Percentiles rank a stretch among this genome's conserved stretches.
Evolutionary conservation across 2,797 vertebrate species (phyloP).

Genomic region (Clarias fuscus): DNA sequence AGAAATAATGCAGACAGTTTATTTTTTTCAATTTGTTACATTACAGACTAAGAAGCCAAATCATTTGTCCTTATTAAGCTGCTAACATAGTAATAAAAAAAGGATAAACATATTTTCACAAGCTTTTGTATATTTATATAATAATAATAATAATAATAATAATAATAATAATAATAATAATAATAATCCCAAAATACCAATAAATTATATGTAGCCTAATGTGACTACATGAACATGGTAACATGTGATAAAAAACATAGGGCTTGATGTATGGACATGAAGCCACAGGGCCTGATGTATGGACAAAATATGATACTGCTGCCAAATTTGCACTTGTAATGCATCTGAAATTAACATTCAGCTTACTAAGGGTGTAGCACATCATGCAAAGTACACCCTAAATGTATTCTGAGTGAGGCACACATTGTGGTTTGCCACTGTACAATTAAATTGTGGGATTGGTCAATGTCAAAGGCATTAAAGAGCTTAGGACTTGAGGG

Average conservation of each 20-base stretch:
- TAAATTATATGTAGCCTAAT: neutral
- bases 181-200: neutral
- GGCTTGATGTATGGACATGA: neutral
- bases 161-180: too few relatives aligned
- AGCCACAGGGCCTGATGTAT: neutral
- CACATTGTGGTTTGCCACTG: neutral
- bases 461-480: neutral
- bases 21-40: neutral
- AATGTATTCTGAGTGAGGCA: neutral
- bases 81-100: neutral
- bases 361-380: neutral
- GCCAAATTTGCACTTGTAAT: neutral
- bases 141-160: too few relatives aligned
- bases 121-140: neutral
- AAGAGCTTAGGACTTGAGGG: neutral
- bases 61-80: neutral
- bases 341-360: conserved; percentile 5
- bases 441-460: neutral
- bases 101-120: neutral
- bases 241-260: neutral
- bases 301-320: neutral
- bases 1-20: neutral
- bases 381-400: neutral
- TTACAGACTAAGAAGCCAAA: neutral
- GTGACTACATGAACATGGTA: neutral